These are phyloP conservation scores for Temnothorax nylanderi DNA, from an alignment of 1,140 invertebrate species.

Conservation along the genomic window DNA sequence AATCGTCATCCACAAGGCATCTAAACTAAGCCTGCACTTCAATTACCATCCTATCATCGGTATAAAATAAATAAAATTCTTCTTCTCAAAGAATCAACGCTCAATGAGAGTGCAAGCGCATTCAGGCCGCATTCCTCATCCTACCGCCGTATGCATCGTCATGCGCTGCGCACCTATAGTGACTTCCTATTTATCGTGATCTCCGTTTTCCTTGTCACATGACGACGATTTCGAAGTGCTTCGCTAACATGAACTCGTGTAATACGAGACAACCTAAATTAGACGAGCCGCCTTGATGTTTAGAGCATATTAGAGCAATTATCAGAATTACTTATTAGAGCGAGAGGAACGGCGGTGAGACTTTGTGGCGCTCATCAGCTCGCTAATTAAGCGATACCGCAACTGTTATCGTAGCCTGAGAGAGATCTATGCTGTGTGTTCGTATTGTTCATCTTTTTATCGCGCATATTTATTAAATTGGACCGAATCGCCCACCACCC, in stretches of 20 bases:
- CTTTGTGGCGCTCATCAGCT: conserved; percentile 22
- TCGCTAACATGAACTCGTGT: conserved; percentile 5
- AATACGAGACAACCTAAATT: conserved; percentile 45
- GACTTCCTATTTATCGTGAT: conserved; percentile 46
- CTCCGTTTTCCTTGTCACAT: conserved; percentile 21
- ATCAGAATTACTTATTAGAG: conserved; percentile 55
- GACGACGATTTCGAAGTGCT: conserved; percentile 36
- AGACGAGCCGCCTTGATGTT: conserved; percentile 39
- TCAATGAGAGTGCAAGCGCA: conserved; percentile 39
- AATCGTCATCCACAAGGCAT: background rate
- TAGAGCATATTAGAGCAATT: conserved; percentile 60
- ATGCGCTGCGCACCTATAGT: conserved; percentile 33
- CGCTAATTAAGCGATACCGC: conserved; percentile 64
- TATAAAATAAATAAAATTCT: conserved; percentile 39
- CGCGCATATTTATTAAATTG: background rate
- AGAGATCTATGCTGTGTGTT: background rate
- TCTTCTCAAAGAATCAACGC: conserved; percentile 4
- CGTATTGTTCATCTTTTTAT: background rate
- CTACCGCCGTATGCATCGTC: conserved; percentile 17
- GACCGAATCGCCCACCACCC: background rate
- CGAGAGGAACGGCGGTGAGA: conserved; percentile 16
- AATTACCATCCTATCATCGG: background rate
- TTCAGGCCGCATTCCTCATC: conserved; percentile 21
- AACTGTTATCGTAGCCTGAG: conserved; percentile 40
- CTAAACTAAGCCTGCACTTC: conserved; percentile 22